Conservation (phyloP, 2,888 invertebrate species). For the Epistrophe grossulariae region DNA sequence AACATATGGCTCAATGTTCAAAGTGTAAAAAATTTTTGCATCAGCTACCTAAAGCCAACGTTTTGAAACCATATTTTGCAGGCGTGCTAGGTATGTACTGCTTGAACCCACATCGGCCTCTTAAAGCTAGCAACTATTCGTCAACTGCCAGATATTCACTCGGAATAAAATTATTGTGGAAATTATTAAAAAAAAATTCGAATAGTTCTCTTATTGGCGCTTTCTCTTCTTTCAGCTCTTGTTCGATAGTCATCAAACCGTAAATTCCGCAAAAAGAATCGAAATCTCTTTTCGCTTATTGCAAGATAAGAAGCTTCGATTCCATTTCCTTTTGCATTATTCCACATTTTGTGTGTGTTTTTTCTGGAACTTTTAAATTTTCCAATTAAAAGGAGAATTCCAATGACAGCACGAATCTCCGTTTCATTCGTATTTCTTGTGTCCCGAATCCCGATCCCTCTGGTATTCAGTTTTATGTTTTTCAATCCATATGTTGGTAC, state of each 20-base stretch:
- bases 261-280: neutral
- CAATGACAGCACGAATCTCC: no score
- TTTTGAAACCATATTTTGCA: conserved; percentile 34
- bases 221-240: conserved; percentile 18
- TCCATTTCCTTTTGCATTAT: no score
- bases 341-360: no score
- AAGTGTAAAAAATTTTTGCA: conserved; percentile 22
- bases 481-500: no score
- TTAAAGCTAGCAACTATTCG: conserved; percentile 25
- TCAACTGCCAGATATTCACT: conserved; percentile 26
- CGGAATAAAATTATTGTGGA: conserved; percentile 23
- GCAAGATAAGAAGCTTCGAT: no score
- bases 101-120: conserved; percentile 13
- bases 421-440: no score
- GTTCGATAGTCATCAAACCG: conserved; percentile 6
- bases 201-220: conserved; percentile 12
- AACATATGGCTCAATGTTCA: conserved; percentile 29
- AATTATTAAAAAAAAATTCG: conserved; percentile 5
- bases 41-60: conserved; percentile 26
- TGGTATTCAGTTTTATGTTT: no score
- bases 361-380: no score
- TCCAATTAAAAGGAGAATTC: no score
- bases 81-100: conserved; percentile 8
- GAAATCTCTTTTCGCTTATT: no score
- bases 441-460: no score